phyloP scores from a whole-genome alignment of 2,888 invertebrate species.

The Bruchidius siliquastri region DNA sequence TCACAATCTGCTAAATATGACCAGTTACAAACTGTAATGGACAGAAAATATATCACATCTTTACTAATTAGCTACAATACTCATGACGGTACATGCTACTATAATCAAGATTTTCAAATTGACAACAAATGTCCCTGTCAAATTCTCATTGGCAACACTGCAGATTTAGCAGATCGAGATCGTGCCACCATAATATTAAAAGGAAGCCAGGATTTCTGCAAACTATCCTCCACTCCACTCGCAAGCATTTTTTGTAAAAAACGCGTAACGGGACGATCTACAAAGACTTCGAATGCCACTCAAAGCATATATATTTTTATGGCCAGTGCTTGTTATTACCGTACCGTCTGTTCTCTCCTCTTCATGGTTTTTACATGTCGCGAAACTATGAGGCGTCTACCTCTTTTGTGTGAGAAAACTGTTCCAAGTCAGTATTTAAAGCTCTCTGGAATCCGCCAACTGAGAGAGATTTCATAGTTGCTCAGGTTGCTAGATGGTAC shows the following conservation, averaged over 20 bases:
- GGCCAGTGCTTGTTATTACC: slow-evolving; percentile 6
- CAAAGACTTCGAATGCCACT: not conserved
- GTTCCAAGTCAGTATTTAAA: not conserved
- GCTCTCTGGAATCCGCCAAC: not conserved
- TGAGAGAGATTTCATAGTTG: not conserved
- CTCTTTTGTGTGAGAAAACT: slow-evolving; percentile 2
- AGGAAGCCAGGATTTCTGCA: not conserved
- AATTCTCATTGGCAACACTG: too few relatives aligned
- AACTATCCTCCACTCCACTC: not conserved
- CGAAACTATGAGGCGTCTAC: not conserved
- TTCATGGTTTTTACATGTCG: slow-evolving; percentile 1
- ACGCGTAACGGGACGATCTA: not conserved
- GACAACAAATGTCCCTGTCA: too few relatives aligned
- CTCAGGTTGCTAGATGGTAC: not conserved
- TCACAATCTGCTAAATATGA: too few relatives aligned
- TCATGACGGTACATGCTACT: too few relatives aligned
- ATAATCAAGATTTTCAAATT: too few relatives aligned
- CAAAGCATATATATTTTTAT: slow-evolving; percentile 4
- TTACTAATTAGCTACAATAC: too few relatives aligned
- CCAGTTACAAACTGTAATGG: too few relatives aligned
- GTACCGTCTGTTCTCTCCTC: not conserved
- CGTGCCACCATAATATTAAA: too few relatives aligned
- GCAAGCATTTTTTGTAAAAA: not conserved
- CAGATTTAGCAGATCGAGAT: too few relatives aligned
- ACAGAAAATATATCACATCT: too few relatives aligned